Evolutionary conservation across 1,140 invertebrate genomes (phyloP).

Genomic region (Hylaeus volcanicus): DNA sequence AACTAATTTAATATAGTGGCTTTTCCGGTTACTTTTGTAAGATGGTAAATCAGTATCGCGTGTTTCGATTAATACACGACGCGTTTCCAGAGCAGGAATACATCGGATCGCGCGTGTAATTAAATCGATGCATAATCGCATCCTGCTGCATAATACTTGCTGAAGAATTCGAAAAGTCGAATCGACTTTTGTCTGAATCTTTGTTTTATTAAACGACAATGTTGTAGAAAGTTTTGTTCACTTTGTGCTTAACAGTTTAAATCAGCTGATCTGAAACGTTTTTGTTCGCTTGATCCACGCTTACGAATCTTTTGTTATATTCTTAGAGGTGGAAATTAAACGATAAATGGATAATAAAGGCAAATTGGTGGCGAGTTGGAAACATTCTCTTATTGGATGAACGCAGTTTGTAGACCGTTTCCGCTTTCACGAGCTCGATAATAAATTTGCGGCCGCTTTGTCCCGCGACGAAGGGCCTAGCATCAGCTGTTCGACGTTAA

Average conservation of each 20-base stretch:
- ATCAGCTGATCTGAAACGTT: no score
- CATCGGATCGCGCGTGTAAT: slow-evolving; percentile 34
- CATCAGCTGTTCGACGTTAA: slow-evolving; percentile 73
- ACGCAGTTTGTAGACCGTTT: slow-evolving; percentile 20
- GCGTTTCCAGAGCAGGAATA: slow-evolving; percentile 2
- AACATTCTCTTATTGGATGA: slow-evolving; percentile 7
- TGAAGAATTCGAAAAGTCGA: not conserved
- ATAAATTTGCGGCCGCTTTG: slow-evolving; percentile 52
- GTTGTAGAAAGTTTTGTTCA: no score
- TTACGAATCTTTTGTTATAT: no score
- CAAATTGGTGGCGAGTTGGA: slow-evolving; percentile 10
- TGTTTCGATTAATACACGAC: slow-evolving; percentile 44
- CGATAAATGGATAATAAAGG: slow-evolving; percentile 2
- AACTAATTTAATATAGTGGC: slow-evolving; percentile 57
- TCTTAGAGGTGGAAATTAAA: slow-evolving; percentile 26
- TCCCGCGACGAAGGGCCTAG: slow-evolving; percentile 49
- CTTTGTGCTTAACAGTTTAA: no score
- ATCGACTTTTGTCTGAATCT: not conserved
- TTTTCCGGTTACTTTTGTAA: slow-evolving; percentile 52
- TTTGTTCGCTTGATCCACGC: no score
- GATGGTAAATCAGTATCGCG: slow-evolving; percentile 44
- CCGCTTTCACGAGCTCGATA: slow-evolving; percentile 17
- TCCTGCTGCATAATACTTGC: not conserved
- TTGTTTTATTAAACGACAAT: no score
- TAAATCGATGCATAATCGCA: not conserved